Base-by-base conservation (phyloP, 2,797 vertebrate species). In the Danio kyathit region DNA sequence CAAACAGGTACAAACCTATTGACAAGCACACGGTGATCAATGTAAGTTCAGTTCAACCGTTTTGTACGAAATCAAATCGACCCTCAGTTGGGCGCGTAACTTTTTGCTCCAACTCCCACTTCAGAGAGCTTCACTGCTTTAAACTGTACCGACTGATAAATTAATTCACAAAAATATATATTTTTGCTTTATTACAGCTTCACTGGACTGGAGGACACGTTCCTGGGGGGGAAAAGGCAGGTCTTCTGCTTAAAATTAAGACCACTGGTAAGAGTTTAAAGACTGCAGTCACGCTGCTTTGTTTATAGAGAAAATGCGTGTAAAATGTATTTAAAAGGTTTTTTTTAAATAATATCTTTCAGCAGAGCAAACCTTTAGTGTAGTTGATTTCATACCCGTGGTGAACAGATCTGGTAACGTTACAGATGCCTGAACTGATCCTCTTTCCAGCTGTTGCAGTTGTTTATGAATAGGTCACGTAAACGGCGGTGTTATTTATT, bases 41-140 rank as follows among this genome's bases (percentile, higher is more conserved):
- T 91, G 93, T 94, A 91, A 93, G 88, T 89, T 74, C 70, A 14
- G 38, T 44, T 61, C 54, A 16, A 10, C 38, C 13, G 19, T 38
- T 66, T 29, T 5, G 1, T 7, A 38, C n/a, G 14, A 7, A 2
- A 66, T 81, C 84, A 88, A 80, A 14, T 70, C 16, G 56, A 76
- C 82, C 52, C 81, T 77, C 7, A 76, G 76, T 46, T 67, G 81
- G 79, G 70, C 75, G 79, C 76, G 41, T 63, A 81, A 74, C 70
- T 75, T 79, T 29, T 86, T 69, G 29, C 74, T 65, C 52, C 74
- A 61, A 76, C 52, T 43, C 59, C 63, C 74, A 63, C 40, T 71
- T 46, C 71, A 19, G 49, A 61, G 5, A 46, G 67, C n/a, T 72
- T 48, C 13, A 5, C 40, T 61, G 48, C 11, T 12, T 73, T 75